Percentiles rank a stretch among this genome's conserved stretches.
Evolutionary conservation across 2,797 vertebrate species (phyloP).

Genomic region (Sphaeramia orbicularis): DNA sequence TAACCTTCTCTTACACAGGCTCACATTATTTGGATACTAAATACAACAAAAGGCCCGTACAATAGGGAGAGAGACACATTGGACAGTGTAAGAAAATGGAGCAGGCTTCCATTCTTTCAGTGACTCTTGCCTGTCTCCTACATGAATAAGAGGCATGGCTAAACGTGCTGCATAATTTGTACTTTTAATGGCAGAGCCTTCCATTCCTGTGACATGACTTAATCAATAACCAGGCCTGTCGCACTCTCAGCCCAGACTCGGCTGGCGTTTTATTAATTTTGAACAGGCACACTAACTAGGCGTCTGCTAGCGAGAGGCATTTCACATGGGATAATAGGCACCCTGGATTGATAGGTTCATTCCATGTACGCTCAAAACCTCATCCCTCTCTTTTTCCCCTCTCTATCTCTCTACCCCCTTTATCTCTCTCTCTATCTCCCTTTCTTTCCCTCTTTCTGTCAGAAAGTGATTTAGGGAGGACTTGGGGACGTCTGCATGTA

Average conservation of each 20-base stretch:
- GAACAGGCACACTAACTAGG: constrained; percentile 89
- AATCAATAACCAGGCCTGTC: constrained; percentile 88
- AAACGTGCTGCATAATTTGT: constrained; percentile 89
- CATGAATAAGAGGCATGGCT: constrained; percentile 85
- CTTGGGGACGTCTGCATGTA: constrained; percentile 58
- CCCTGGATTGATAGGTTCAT: constrained; percentile 89
- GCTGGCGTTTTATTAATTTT: constrained; percentile 88
- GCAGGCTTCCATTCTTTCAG: constrained; percentile 73
- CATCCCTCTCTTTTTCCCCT: constrained; percentile 77
- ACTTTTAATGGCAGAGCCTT: constrained; percentile 88
- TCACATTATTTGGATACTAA: constrained; percentile 71
- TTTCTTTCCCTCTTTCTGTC: constrained; percentile 82
- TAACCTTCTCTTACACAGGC: constrained; percentile 60
- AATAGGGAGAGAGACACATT: constrained; percentile 56
- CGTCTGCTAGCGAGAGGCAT: constrained; percentile 83
- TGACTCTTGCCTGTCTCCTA: constrained; percentile 75
- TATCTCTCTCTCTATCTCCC: constrained; percentile 68
- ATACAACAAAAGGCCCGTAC: constrained; percentile 71
- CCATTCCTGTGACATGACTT: constrained; percentile 88
- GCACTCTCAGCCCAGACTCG: constrained; percentile 76
- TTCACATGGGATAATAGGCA: constrained; percentile 87
- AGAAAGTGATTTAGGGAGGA: constrained; percentile 83
- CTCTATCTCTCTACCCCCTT: constrained; percentile 71
- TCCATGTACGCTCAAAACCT: constrained; percentile 82
- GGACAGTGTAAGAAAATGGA: constrained; percentile 67